A percentile compares a stretch with the other conserved stretches of the same genome.
These are phyloP conservation scores for Tor tambroides DNA, from an alignment of 2,113 vertebrate genomes.

Conservation along the genomic window DNA sequence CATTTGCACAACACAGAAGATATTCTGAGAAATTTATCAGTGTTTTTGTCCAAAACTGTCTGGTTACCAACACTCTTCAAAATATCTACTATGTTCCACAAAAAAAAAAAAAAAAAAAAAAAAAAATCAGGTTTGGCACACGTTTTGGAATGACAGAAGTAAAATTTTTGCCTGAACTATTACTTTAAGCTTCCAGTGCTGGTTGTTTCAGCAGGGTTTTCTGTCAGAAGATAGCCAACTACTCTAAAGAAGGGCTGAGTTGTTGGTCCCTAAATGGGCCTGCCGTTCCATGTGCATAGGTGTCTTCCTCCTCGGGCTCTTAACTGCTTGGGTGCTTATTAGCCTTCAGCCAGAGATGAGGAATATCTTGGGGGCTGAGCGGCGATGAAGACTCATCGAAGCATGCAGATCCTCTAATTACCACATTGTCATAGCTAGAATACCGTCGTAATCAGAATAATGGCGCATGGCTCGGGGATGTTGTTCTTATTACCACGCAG, in stretches of 20 bases:
- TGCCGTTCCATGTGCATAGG: conserved; percentile 4
- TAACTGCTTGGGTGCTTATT: conserved; percentile 12
- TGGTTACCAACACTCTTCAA: neutral
- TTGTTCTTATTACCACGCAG: conserved; percentile 54
- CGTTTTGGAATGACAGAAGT: neutral
- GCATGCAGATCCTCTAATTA: conserved; percentile 59
- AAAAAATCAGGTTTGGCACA: neutral
- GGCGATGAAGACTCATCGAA: conserved; percentile 41
- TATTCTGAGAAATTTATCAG: neutral
- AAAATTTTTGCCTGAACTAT: neutral
- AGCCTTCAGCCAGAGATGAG: conserved; percentile 45
- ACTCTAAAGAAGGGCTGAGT: neutral
- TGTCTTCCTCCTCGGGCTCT: conserved; percentile 3
- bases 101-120: neutral
- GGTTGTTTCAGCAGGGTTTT: neutral
- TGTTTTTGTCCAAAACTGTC: neutral
- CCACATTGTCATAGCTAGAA: conserved; percentile 56
- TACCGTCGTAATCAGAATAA: conserved; percentile 58
- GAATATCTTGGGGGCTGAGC: conserved; percentile 47
- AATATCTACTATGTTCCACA: neutral
- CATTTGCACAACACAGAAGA: neutral
- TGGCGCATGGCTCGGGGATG: conserved; percentile 38
- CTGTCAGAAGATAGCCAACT: neutral
- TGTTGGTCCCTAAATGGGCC: neutral
- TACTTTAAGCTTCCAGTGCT: neutral